Base-by-base conservation (phyloP, 2,113 vertebrate genomes). In the Erpornis zantholeuca region DNA sequence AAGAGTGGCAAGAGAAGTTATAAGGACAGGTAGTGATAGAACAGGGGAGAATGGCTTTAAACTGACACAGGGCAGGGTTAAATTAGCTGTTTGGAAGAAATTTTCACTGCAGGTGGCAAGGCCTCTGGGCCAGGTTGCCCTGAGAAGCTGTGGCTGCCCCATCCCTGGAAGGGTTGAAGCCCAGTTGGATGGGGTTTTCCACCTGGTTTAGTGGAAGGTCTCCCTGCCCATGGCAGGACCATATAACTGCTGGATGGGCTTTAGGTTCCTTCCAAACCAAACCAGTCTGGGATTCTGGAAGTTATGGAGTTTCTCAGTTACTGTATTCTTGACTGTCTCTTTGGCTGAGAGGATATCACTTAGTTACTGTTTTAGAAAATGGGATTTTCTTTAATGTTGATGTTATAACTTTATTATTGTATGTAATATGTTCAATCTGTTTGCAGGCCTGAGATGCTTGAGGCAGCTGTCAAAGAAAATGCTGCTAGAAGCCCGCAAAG, bases 371-470 rank as follows among this genome's bases (percentile, higher is more conserved):
- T 45, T 82, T 33, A 68, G 27, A 86, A 82, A 66, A 56, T 10
- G 6, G 44, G 9, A 9, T 84, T 95, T 90, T 79, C 35, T 86
- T 90, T 33, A 28, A 20, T 64, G 29, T 65, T 77, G 35, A 36
- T 90, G 13, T 42, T 70, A 29, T 50, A 18, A 31, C 60, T 79
- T 82, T 60, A 19, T 63, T 90, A 21, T 35, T 83, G 10, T 49
- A 38, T 59, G 6, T 89, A 36, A 97, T 90, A 95, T 76, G 15
- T 96, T 80, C 53, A 7, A 88, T 97, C 53, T 97, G 20, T 96
- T 95, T 89, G 36, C 90, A 98, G 98, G 85, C 98, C 98, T 11
- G 98, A 98, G 88, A 93, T 98, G 96, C 93, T 98, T 84, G 96
- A 98, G 93, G 97, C 96, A 5, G 98, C 98, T 14, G 25, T 98